Conservation (phyloP, 2,113 vertebrate species). For the Notothenia rossii region DNA sequence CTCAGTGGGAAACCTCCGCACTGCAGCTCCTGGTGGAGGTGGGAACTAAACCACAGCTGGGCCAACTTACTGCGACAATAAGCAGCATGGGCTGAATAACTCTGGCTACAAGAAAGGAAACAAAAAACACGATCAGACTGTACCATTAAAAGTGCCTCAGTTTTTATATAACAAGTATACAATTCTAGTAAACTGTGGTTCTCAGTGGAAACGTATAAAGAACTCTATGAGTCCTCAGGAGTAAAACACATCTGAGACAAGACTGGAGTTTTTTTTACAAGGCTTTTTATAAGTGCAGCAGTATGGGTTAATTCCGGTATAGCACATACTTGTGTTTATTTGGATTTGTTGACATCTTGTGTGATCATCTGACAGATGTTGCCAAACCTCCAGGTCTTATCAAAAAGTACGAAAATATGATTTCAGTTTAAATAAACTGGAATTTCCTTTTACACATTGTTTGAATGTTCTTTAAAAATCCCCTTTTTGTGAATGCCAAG, state of each 20-base stretch:
- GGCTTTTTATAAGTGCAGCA: too few relatives aligned
- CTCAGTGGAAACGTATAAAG: not conserved
- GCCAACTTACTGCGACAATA: conserved; percentile 94
- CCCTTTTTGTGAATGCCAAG: not conserved
- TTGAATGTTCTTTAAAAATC: not conserved
- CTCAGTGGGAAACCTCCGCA: conserved; percentile 83
- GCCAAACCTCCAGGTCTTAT: not conserved
- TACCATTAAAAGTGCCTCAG: not conserved
- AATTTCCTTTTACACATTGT: not conserved
- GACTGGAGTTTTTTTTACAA: not conserved
- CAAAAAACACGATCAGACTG: conserved; percentile 1
- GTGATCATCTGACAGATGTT: not conserved
- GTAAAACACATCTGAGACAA: not conserved
- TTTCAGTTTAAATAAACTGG: not conserved
- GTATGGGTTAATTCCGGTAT: too few relatives aligned
- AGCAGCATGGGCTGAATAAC: conserved; percentile 89
- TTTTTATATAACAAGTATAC: not conserved
- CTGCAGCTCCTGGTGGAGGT: conserved; percentile 86
- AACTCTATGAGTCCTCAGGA: not conserved
- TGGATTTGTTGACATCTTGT: not conserved
- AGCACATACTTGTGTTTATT: not conserved
- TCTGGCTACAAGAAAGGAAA: conserved; percentile 70
- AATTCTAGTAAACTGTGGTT: not conserved
- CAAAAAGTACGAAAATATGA: not conserved
- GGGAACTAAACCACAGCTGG: conserved; percentile 90